Base-by-base conservation (phyloP, 2,113 vertebrate species). In the Pyrgilauda ruficollis region DNA sequence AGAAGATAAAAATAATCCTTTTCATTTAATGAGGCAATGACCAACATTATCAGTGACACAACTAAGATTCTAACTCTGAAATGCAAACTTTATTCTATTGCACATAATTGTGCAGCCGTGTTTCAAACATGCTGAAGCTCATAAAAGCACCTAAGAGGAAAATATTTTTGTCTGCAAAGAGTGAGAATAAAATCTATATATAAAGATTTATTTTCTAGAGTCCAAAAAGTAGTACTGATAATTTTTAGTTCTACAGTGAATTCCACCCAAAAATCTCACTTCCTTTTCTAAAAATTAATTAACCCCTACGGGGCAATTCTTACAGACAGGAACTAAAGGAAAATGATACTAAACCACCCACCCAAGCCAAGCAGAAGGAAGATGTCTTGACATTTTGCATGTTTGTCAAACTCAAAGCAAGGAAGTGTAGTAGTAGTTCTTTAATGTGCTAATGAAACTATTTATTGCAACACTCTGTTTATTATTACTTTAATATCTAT, bases 1-100 rank as follows among this genome's bases (percentile, higher is more conserved):
- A 91, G 69, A 76, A 93, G 23, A 92, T 73, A 88, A 89, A 94
- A 94, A 91, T 30, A 67, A 77, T 90, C 62, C 10, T 92, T 96
- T 87, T 78, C 23, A 81, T 86, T 89, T 96, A 94, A 86, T 67
- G 72, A 87, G 61, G 68, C n/a, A 85, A 89, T 15, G 50, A 83
- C 27, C 41, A 79, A 79, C 18, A 58, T 82, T 67, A 90, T 70
- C 63, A 83, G 21, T 52, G 50, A 69, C 39, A 84, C 26, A 88
- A 44, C 8, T 52, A 81, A 76, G 23, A 91, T 62, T 68, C 49
- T 62, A 83, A 73, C 39, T 78, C 31, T 70, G 76, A 90, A 95
- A 74, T 3, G 4, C n/a, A 84, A 49, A 21, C 4, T 86, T 89
- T 23, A 81, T 15, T 59, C 4, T 63, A 20, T 67, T 69, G 59